Conservation (phyloP, 2,113 vertebrate genomes). For the Elachura formosa region DNA sequence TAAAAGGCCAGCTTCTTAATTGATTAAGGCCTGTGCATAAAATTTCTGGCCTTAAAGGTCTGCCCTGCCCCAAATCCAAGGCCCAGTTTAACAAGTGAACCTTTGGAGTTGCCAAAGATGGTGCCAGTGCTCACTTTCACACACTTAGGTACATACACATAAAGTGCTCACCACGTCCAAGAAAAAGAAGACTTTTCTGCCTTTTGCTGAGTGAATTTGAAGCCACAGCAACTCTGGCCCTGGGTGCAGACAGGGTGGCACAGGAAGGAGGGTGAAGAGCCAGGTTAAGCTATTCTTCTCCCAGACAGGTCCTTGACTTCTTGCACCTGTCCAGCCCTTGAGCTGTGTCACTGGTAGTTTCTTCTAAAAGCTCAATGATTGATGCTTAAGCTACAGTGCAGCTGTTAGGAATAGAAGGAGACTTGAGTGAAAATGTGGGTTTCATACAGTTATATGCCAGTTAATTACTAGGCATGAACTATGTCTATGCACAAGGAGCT, state of each 20-base stretch:
- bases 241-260: background rate
- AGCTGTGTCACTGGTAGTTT: background rate
- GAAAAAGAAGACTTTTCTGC: background rate
- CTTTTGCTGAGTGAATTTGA: background rate
- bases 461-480: background rate
- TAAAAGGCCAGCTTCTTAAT: background rate
- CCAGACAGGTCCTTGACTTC: background rate
- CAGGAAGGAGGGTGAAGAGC: background rate
- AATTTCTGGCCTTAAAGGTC: background rate
- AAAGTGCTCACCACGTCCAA: background rate
- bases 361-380: background rate
- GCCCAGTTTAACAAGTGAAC: background rate
- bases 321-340: background rate
- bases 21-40: background rate
- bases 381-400: background rate
- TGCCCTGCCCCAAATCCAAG: background rate
- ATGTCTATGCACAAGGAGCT: background rate
- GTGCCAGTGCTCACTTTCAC: background rate
- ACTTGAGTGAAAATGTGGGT: background rate
- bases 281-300: background rate
- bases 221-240: background rate
- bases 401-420: background rate
- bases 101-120: background rate
- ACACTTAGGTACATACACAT: background rate
- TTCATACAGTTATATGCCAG: background rate